phyloP scores from a whole-genome alignment of 2,797 vertebrate species.

The Bucorvus abyssinicus region DNA sequence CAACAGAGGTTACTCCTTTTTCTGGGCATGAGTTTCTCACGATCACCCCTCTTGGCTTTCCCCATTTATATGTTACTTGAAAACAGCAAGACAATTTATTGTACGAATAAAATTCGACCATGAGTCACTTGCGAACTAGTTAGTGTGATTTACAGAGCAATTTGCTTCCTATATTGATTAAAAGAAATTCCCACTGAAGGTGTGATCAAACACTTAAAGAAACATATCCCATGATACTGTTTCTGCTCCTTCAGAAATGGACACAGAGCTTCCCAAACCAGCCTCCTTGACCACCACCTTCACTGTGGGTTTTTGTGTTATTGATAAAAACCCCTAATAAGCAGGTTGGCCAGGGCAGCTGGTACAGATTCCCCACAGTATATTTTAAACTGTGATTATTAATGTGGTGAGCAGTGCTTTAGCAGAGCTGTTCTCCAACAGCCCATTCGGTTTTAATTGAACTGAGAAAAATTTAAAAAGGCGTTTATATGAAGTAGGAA shows the following conservation, averaged over 20 bases:
- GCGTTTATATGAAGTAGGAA: neutral
- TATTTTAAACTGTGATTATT: slow-evolving; percentile 2
- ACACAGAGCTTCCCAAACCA: neutral
- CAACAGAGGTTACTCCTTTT: neutral
- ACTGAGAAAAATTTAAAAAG: neutral
- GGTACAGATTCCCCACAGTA: neutral
- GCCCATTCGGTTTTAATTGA: neutral
- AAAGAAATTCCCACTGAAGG: neutral
- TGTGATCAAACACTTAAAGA: neutral
- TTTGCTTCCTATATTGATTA: slow-evolving; percentile 33
- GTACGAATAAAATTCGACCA: slow-evolving; percentile 3
- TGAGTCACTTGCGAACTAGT: slow-evolving; percentile 29
- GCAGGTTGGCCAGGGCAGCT: neutral
- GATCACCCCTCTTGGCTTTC: neutral
- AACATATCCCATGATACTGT: neutral
- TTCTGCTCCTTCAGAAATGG: neutral
- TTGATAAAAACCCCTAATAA: neutral
- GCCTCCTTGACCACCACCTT: neutral
- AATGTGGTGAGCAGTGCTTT: neutral
- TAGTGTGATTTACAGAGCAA: slow-evolving; percentile 59
- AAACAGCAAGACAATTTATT: slow-evolving; percentile 13
- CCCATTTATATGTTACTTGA: neutral
- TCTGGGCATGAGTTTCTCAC: slow-evolving; percentile 12
- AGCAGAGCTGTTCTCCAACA: neutral
- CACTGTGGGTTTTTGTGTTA: neutral